Evolutionary conservation across 2,113 vertebrate genomes (phyloP).

Genomic region (Reinhardtius hippoglossoides): DNA sequence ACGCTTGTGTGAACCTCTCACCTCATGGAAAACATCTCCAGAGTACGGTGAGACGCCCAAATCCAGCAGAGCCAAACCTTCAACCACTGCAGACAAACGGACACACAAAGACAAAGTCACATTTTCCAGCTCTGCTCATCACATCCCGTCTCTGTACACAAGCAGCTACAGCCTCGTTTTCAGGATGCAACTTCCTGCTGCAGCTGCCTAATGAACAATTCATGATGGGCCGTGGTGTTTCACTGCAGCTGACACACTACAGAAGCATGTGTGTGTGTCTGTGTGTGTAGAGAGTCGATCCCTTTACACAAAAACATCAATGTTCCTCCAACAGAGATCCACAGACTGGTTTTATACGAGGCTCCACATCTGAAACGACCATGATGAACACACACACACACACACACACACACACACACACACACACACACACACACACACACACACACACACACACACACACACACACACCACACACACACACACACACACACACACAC

Average conservation of each 20-base stretch:
- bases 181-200: slow-evolving; percentile 22
- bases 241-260: not conserved
- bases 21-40: slow-evolving; percentile 98
- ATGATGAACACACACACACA: no score
- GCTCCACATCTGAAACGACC: no score
- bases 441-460: no score
- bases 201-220: slow-evolving; percentile 28
- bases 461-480: no score
- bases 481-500: no score
- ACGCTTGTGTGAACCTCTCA: slow-evolving; percentile 67
- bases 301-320: not conserved
- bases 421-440: no score
- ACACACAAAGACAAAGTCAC: not conserved
- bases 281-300: no score
- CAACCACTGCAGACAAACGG: slow-evolving; percentile 89
- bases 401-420: no score
- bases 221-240: not conserved
- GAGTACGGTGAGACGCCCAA: slow-evolving; percentile 96
- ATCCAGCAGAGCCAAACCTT: slow-evolving; percentile 95
- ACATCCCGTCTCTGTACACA: not conserved
- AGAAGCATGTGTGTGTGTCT: not conserved
- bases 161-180: not conserved
- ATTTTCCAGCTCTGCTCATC: not conserved
- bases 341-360: not conserved
- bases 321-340: not conserved